phyloP scores from a whole-genome alignment of 2,797 vertebrate genomes.

The Apodemus agrarius region DNA sequence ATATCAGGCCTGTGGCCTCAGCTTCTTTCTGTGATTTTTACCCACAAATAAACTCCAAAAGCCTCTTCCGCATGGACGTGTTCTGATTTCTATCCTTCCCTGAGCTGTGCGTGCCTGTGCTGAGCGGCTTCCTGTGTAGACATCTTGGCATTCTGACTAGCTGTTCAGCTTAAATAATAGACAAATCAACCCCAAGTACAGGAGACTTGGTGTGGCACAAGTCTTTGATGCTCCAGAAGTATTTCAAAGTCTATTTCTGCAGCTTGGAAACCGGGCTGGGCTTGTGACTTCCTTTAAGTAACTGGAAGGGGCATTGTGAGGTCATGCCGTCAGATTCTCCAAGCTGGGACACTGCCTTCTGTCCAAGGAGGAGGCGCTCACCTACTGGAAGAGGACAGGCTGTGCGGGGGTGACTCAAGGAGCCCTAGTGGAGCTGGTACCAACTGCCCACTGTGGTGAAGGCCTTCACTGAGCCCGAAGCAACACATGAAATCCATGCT shows the following conservation, averaged over 20 bases:
- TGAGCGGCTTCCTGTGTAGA: neutral
- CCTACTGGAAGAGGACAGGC: neutral
- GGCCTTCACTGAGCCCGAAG: neutral
- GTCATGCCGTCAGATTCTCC: neutral
- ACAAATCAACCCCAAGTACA: neutral
- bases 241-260: neutral
- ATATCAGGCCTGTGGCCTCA: neutral
- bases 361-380: neutral
- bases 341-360: neutral
- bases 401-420: neutral
- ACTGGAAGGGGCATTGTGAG: neutral
- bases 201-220: neutral
- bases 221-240: neutral
- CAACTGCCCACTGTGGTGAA: neutral
- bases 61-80: neutral
- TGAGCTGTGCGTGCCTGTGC: neutral
- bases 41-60: neutral
- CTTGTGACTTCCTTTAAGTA: conserved; percentile 33
- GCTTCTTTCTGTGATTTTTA: neutral
- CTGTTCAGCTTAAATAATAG: neutral
- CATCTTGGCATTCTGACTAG: neutral
- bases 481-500: neutral
- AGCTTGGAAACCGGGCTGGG: neutral
- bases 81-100: neutral
- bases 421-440: neutral